Base-by-base conservation (phyloP, 1,140 invertebrate genomes). In the Aleiodes sp. region DNA sequence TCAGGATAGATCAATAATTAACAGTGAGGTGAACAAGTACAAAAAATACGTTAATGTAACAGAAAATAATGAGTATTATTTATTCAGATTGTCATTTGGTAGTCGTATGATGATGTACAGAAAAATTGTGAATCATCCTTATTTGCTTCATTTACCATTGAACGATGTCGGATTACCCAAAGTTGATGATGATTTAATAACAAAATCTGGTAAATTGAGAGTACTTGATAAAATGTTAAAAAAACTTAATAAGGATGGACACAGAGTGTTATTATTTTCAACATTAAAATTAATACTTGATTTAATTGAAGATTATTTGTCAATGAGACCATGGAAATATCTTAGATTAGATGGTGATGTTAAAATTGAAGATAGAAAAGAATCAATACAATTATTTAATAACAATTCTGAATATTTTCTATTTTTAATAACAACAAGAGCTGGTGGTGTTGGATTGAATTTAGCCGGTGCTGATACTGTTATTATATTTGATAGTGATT, bases 401-500 rank as follows among this genome's bases (percentile, higher is more conserved):
- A 78, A 73, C 0, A 79, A 90, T 77, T 75, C 85, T 0, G 56
- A 87, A 12, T 68, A 87, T 1, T 90, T 90, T 74, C 14, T 91
- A 0, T 92, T 91, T 75, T 73, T 92, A 1, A 76, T 92, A 1
- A 89, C 89, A 3, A 92, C 89, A 0, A 80, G 90, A 77, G 88
- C 91, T 59, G 91, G 91, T 52, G 91, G 91, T 14, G 79, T 92
- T 12, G 93, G 93, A 31, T 88, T 94, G 29, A 94, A 94, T 83
- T 83, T 94, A 9, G 89, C 89, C 8, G 86, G 88, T 28, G 93
- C 93, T 8, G 93, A 94, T 83, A 94, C 92, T 62, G 92, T 94
- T 7, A 92, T 94, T 52, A 90, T 94, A 61, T 93, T 90, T 77
- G 92, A 94, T 76, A 89, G 89, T 39, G 93, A 94, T 82, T 94